Evolutionary conservation across 2,888 invertebrate species (phyloP), one percentile per base, ranked within the genome.

Genomic region (Euproctis similis): DNA sequence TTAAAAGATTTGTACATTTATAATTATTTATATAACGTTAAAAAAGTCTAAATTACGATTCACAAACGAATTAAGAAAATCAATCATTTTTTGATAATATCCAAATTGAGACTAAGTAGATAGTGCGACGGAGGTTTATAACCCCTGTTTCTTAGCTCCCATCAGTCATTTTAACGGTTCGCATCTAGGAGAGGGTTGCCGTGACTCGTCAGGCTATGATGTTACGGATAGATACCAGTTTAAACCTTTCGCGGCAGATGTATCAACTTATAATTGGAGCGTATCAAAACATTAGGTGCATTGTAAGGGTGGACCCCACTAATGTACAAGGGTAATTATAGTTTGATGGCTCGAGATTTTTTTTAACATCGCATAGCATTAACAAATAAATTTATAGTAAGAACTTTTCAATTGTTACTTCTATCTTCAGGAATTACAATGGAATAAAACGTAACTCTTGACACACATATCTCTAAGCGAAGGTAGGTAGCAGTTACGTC

Each of bases 121-220:
- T 9, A 14, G 6, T 8, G 3, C n/a, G 5, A 13, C 1, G 43
- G 60, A 47, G 34, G 70, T 77, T 73, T 47, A 12, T 30, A 29
- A 65, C 42, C 41, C 42, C 73, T 65, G 67, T 12, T 26, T 30
- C 39, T 42, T 47, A 44, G 38, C 51, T 54, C 58, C 66, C 67
- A 77, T 82, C 73, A 76, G 55, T 82, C 77, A 84, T 78, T 78
- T 82, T 80, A 81, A 82, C 82, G 81, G 82, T 72, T 72, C 56
- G 52, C 68, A 71, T 67, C 74, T 63, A 58, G 17, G 72, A 77
- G 74, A 74, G 80, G 77, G 77, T 76, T 71, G 66, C 51, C 67
- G 74, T 75, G 73, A 73, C 68, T 74, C 62, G 48, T 53, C 53
- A 47, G 51, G 56, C 49, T 68, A 47, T 50, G 78, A 76, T 77